These are phyloP conservation scores for Epinephelus moara DNA, from an alignment of 2,113 vertebrate genomes.

Conservation along the genomic window DNA sequence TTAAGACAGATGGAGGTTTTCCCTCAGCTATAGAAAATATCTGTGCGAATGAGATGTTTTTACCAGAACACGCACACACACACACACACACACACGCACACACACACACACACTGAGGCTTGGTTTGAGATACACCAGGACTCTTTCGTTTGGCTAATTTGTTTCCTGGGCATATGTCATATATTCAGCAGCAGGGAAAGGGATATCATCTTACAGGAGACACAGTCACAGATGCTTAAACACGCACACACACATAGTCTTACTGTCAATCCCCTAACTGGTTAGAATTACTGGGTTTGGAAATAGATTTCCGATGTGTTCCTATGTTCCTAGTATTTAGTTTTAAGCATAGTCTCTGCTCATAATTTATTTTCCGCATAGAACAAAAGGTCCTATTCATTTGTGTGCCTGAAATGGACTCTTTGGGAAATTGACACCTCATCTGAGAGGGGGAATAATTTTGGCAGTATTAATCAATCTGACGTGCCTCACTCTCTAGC, in stretches of 20 bases:
- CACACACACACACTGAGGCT: not conserved
- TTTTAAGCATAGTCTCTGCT: slow-evolving; percentile 62
- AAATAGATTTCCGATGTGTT: slow-evolving; percentile 62
- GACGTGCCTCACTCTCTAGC: slow-evolving; percentile 38
- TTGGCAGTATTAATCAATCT: slow-evolving; percentile 67
- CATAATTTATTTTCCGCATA: slow-evolving; percentile 64
- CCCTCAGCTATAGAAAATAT: not conserved
- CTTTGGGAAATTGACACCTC: slow-evolving; percentile 68
- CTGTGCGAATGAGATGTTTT: not conserved
- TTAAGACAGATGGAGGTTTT: not conserved
- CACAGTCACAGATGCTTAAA: slow-evolving; percentile 61
- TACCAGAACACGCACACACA: slow-evolving; percentile 1
- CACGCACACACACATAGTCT: slow-evolving; percentile 37
- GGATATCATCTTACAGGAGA: slow-evolving; percentile 69
- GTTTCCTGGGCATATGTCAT: slow-evolving; percentile 70
- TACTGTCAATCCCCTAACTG: slow-evolving; percentile 59
- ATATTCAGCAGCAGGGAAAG: slow-evolving; percentile 50
- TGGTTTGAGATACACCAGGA: slow-evolving; percentile 31
- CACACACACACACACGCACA: slow-evolving; percentile 1
- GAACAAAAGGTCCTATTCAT: slow-evolving; percentile 78
- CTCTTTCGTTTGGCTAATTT: slow-evolving; percentile 57
- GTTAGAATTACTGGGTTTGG: slow-evolving; percentile 73
- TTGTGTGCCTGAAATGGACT: slow-evolving; percentile 50
- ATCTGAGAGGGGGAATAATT: slow-evolving; percentile 57
- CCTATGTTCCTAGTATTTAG: slow-evolving; percentile 51